Conservation (phyloP, 2,113 vertebrate genomes). For the Sceloporus undulatus region DNA sequence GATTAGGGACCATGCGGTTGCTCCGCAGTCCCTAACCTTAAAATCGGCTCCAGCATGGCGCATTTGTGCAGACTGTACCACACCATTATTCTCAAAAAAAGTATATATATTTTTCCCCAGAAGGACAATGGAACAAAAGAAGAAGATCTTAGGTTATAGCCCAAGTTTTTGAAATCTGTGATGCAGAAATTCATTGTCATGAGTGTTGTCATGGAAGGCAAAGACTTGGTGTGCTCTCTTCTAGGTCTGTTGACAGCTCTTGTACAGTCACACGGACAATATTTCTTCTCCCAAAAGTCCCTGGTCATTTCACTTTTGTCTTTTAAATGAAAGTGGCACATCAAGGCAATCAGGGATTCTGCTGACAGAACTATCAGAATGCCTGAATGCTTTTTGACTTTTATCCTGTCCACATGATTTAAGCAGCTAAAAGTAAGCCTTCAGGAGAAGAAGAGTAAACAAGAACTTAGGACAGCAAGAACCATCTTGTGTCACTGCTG, state of each 20-base stretch:
- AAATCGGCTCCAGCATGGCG: too few species aligned
- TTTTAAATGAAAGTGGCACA: constrained; percentile 39
- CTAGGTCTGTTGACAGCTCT: not conserved
- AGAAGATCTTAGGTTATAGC: not conserved
- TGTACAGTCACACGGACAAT: constrained; percentile 12
- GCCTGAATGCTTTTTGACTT: constrained; percentile 23
- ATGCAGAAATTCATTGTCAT: not conserved
- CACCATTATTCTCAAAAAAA: not conserved
- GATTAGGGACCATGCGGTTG: too few species aligned
- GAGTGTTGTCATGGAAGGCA: not conserved
- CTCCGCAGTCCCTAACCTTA: too few species aligned
- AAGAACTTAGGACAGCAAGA: not conserved
- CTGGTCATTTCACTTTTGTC: constrained; percentile 13
- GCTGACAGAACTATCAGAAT: not conserved
- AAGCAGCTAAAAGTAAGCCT: not conserved
- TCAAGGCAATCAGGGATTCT: not conserved
- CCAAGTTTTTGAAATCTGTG: not conserved
- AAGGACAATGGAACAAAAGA: not conserved
- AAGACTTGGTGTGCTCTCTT: constrained; percentile 1
- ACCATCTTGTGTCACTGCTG: not conserved
- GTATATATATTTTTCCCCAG: too few species aligned
- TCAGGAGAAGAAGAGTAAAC: not conserved
- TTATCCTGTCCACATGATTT: not conserved
- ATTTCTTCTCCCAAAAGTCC: constrained; percentile 21
- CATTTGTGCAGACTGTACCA: too few species aligned